Evolutionary conservation across 2,113 vertebrate species (phyloP).

Genomic region (Oenanthe oenanthe): DNA sequence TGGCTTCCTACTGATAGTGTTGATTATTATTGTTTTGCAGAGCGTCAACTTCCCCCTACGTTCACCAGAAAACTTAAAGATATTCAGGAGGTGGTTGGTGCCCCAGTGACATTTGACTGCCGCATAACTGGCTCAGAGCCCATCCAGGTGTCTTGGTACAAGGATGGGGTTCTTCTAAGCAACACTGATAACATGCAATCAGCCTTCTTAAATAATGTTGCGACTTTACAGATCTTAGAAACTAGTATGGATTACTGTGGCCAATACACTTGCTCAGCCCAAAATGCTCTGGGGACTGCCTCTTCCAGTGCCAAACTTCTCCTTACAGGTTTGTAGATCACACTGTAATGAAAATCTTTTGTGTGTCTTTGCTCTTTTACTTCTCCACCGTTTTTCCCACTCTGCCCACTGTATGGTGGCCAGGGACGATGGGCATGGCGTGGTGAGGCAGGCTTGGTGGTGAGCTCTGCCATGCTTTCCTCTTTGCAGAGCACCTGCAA

Average conservation of each 20-base stretch:
- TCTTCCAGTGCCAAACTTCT: conserved; percentile 93
- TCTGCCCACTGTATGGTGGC: not conserved
- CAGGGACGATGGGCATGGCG: not conserved
- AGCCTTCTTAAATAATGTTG: conserved; percentile 89
- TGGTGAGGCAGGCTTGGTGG: not conserved
- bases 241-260: conserved; percentile 86
- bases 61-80: conserved; percentile 95
- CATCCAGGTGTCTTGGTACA: conserved; percentile 92
- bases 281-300: conserved; percentile 90
- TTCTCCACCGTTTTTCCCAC: not conserved
- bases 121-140: conserved; percentile 93
- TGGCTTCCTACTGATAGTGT: not conserved
- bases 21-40: conserved; percentile 79
- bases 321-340: conserved; percentile 86
- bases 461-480: conserved; percentile 38
- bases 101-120: conserved; percentile 89
- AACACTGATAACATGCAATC: conserved; percentile 81
- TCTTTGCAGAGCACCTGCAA: conserved; percentile 88
- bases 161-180: conserved; percentile 84
- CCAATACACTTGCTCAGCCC: conserved; percentile 91
- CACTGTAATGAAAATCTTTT: not conserved
- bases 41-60: conserved; percentile 90
- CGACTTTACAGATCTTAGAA: conserved; percentile 84
- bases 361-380: not conserved
- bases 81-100: conserved; percentile 87